These are phyloP conservation scores for Harpegnathos saltator DNA, from an alignment of 1,140 invertebrate species.

Conservation along the genomic window DNA sequence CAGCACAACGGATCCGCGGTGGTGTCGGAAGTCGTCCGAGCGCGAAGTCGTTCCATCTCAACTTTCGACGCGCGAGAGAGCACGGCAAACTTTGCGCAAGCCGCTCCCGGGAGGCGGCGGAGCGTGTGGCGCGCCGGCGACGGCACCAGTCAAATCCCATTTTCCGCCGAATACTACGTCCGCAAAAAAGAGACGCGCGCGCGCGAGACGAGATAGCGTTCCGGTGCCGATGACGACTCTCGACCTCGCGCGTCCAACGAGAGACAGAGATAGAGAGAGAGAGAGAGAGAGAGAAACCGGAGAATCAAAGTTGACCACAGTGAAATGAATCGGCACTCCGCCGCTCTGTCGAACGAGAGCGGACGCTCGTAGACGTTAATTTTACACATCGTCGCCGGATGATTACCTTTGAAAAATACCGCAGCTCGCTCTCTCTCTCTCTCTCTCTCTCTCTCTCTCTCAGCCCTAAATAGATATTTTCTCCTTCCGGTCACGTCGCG, in stretches of 20 bases:
- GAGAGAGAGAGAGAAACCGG: too few species aligned
- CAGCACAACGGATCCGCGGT: not conserved
- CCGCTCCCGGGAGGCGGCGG: not conserved
- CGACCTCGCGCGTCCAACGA: not conserved
- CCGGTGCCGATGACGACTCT: not conserved
- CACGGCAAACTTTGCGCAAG: not conserved
- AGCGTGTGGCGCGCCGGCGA: not conserved
- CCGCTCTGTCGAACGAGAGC: not conserved
- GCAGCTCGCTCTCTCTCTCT: too few species aligned
- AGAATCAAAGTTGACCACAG: not conserved
- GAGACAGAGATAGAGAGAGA: not conserved
- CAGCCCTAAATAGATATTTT: too few species aligned
- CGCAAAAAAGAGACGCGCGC: not conserved
- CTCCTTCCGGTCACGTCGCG: too few species aligned
- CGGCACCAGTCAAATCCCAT: not conserved
- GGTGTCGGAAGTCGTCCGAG: not conserved
- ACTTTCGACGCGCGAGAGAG: conserved; percentile 22
- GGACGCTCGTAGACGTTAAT: not conserved
- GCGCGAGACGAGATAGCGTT: conserved; percentile 12
- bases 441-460: too few species aligned
- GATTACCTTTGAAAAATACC: not conserved
- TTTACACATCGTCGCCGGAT: not conserved
- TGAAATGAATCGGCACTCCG: not conserved
- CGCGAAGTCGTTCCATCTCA: not conserved
- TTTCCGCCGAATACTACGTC: not conserved